phyloP scores from a whole-genome alignment of 2,888 invertebrate genomes.

The Pterobdella sp. region DNA sequence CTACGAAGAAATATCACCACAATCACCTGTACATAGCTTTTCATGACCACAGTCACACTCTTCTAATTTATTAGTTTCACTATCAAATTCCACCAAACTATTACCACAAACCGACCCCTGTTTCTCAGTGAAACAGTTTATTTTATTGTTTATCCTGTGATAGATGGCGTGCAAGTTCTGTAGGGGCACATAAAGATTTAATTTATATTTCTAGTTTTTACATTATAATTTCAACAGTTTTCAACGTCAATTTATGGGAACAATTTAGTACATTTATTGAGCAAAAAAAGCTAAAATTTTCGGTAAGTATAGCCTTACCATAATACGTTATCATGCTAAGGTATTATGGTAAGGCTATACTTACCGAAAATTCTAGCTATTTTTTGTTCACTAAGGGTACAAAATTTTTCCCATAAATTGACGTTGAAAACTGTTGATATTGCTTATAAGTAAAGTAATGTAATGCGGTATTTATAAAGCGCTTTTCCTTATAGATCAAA shows the following conservation, averaged over 20 bases:
- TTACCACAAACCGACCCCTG: constrained; percentile 97
- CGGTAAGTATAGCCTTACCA: too few species aligned
- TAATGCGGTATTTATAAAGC: too few species aligned
- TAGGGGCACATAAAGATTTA: not conserved
- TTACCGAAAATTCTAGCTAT: too few species aligned
- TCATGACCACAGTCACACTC: constrained; percentile 98
- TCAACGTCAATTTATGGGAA: not conserved
- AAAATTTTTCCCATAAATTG: too few species aligned
- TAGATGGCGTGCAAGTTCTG: constrained; percentile 17
- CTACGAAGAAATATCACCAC: too few species aligned
- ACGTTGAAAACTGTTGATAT: too few species aligned
- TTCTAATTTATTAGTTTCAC: constrained; percentile 66
- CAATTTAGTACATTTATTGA: not conserved
- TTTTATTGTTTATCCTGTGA: too few species aligned
- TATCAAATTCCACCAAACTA: constrained; percentile 68
- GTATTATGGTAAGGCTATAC: too few species aligned
- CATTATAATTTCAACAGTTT: constrained; percentile 84
- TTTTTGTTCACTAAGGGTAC: too few species aligned
- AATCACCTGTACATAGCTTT: constrained; percentile 63
- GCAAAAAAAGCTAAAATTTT: not conserved
- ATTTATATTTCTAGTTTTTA: constrained; percentile 58
- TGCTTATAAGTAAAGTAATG: too few species aligned
- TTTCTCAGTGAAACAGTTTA: constrained; percentile 70
- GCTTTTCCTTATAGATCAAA: too few species aligned
- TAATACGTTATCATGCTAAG: too few species aligned